phyloP scores from a whole-genome alignment of 2,113 vertebrate genomes.

The Malurus melanocephalus region DNA sequence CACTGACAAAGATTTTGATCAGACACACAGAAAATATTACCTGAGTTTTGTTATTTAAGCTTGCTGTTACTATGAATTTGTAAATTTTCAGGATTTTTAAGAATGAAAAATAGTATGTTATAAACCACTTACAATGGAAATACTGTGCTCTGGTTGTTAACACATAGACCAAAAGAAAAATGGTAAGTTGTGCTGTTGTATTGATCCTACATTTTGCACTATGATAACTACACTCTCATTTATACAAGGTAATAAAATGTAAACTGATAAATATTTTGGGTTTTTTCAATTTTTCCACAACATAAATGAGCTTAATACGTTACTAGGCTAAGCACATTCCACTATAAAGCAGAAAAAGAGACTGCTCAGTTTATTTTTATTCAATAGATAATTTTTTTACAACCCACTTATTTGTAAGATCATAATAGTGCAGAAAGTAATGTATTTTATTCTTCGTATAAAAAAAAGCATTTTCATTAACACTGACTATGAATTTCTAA shows the following conservation, averaged over 20 bases:
- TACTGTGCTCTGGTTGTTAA: background rate
- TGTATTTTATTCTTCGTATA: background rate
- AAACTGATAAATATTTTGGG: background rate
- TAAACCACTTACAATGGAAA: background rate
- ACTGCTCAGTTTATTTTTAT: background rate
- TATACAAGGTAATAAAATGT: background rate
- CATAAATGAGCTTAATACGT: background rate
- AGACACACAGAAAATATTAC: background rate
- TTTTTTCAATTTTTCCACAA: background rate
- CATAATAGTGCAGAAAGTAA: background rate
- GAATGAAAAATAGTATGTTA: background rate
- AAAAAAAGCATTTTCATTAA: background rate
- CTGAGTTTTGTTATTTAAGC: background rate
- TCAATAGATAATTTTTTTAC: background rate
- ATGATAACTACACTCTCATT: accelerated
- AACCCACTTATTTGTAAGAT: background rate
- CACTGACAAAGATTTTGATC: background rate
- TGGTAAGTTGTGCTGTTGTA: background rate
- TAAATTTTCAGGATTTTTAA: background rate
- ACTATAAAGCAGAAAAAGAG: background rate
- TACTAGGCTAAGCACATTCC: background rate
- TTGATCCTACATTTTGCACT: background rate
- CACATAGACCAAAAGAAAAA: background rate
- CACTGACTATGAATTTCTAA: background rate
- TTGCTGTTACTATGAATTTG: background rate